A percentile compares a stretch with the other conserved stretches of the same genome.
Evolutionary conservation across 2,113 vertebrate species (phyloP).

Genomic region (Mormyrus iriodes): DNA sequence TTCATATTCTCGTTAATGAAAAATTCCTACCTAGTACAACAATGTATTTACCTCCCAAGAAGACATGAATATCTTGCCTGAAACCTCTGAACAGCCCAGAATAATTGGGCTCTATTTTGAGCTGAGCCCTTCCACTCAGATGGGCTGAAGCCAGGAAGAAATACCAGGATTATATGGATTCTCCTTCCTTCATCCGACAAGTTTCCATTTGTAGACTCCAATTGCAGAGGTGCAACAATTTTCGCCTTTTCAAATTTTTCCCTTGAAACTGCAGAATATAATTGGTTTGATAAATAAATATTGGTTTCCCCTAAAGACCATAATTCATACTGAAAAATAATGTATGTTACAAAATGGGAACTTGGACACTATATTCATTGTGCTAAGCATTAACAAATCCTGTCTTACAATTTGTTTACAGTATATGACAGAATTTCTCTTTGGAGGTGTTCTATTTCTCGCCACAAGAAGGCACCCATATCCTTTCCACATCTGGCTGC

Average conservation of each 20-base stretch:
- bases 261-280: background rate
- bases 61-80: conserved; percentile 2
- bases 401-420: background rate
- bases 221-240: background rate
- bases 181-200: background rate
- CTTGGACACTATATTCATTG: background rate
- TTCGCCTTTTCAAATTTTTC: background rate
- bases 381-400: background rate
- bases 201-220: background rate
- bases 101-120: conserved; percentile 15
- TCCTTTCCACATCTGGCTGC: conserved; percentile 50
- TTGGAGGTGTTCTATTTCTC: background rate
- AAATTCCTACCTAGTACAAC: background rate
- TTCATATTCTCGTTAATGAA: background rate
- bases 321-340: background rate
- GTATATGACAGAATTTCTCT: background rate
- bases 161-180: conserved; percentile 15
- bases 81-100: conserved; percentile 12
- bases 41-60: conserved; percentile 6
- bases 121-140: conserved; percentile 17
- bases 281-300: background rate
- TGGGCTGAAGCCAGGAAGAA: conserved; percentile 18
- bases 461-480: conserved; percentile 72
- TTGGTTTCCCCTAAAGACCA: background rate
- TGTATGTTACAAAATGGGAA: background rate